Evolutionary conservation across 1,140 invertebrate species (phyloP), one percentile per base, ranked within the genome.

Genomic region (Potamilus streckersoni): DNA sequence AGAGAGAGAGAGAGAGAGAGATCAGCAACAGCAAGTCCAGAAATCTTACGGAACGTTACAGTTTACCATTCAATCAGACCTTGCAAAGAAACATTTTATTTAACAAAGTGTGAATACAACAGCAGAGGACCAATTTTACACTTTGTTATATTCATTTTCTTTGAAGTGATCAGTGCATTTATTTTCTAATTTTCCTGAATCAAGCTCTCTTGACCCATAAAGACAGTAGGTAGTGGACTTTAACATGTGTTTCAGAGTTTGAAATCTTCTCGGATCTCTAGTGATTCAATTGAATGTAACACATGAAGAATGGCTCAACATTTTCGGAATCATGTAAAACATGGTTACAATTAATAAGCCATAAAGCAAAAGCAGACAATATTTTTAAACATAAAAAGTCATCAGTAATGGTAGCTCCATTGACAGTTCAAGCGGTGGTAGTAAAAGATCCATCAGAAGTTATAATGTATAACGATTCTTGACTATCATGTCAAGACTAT

Each of bases 231-330:
- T 56, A 80, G 71, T 70, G 60, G 81, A 83, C 58, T 80, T 83
- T 65, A 85, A 76, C 76, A 73, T 64, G 80, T 83, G 56, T 80
- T 75, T 75, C 84, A 87, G 71, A 87, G 88, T 78, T 80, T 86
- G n/a, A 78, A 78, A 62, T 76, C 76, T 55, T 57, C 81, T 88
- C 89, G 74, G 64, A 79, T 65, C 62, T 81, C 79, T 64, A 88
- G 93, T 91, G 90, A 91, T 79, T 90, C 89, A 31, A 91, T 92
- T 17, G 94, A 95, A 68, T 92, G 92, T 70, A 95, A 96, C 84
- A 80, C 73, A 62, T 82, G 81, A 16, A 95, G 95, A 86, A 92
- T 96, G 64, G 94, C 93, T 82, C 91, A 95, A 79, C 96, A 97
- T n/a, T n/a, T n/a, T n/a, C n/a, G n/a, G n/a, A n/a, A n/a, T n/a